These are phyloP conservation scores for Hirtodrosophila histrioides DNA, from an alignment of 2,888 invertebrate species.

Conservation along the genomic window DNA sequence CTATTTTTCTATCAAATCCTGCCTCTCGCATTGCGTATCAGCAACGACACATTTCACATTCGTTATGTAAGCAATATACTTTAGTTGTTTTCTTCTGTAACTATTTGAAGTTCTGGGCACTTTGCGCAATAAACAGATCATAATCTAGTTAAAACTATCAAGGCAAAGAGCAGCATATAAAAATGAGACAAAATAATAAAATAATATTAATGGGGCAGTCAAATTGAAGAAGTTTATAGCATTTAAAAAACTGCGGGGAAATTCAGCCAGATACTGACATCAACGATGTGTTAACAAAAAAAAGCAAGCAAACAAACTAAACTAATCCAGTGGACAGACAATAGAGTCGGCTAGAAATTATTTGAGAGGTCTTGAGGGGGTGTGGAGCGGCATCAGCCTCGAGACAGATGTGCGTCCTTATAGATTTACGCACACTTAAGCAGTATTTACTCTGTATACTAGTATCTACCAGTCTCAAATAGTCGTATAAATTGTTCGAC, in stretches of 20 bases:
- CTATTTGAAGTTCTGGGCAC: constrained; percentile 30
- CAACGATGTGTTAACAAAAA: constrained; percentile 69
- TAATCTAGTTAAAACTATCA: constrained; percentile 66
- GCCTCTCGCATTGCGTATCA: constrained; percentile 24
- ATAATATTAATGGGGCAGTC: background rate
- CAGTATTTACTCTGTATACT: constrained; percentile 57
- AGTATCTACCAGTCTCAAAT: constrained; percentile 29
- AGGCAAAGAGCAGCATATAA: constrained; percentile 17
- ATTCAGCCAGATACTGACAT: constrained; percentile 16
- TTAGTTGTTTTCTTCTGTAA: constrained; percentile 36
- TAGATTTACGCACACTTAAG: constrained; percentile 72
- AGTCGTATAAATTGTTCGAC: constrained; percentile 60
- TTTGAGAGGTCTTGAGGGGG: constrained; percentile 39
- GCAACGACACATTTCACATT: constrained; percentile 50
- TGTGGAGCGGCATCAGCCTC: constrained; percentile 3
- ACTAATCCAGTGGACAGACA: constrained; percentile 29
- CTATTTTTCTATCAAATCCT: constrained; percentile 7
- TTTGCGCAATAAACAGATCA: constrained; percentile 66
- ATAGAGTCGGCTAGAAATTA: constrained; percentile 43
- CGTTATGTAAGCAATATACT: constrained; percentile 41
- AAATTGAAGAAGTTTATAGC: constrained; percentile 46
- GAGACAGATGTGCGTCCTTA: constrained; percentile 45
- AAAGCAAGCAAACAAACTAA: constrained; percentile 29
- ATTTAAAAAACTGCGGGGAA: constrained; percentile 38
- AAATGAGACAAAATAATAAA: constrained; percentile 23